Evolutionary conservation across 2,113 vertebrate species (phyloP).

Genomic region (Arizona elegans): DNA sequence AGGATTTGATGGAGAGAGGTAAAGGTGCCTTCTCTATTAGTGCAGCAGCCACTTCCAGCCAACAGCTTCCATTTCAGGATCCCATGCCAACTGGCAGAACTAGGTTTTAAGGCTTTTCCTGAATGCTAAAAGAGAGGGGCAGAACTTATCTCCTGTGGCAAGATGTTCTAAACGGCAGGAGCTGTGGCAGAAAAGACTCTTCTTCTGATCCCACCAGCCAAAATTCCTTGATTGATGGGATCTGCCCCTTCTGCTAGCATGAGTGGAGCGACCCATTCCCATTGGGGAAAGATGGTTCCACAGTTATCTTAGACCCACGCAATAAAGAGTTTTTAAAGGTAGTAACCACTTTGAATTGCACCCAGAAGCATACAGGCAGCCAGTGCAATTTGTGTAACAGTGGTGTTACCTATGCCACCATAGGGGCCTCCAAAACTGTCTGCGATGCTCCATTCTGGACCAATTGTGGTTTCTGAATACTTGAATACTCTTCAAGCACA

Average conservation of each 20-base stretch:
- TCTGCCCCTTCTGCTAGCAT: neutral
- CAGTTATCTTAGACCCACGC: neutral
- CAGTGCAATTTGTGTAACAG: neutral
- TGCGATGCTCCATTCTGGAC: neutral
- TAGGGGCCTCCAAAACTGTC: neutral
- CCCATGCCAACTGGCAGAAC: neutral
- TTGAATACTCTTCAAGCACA: neutral
- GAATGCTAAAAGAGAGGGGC: neutral
- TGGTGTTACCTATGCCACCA: neutral
- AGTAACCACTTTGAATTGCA: neutral
- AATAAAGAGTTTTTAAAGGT: neutral
- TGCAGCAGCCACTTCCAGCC: neutral
- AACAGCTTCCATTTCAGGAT: neutral
- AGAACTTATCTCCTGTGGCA: neutral
- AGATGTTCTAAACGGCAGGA: neutral
- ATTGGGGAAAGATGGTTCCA: neutral
- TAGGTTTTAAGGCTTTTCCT: neutral
- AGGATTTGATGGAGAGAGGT: neutral
- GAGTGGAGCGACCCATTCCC: neutral
- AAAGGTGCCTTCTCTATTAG: neutral
- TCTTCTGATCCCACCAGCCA: neutral
- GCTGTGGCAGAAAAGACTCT: neutral
- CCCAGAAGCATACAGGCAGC: neutral
- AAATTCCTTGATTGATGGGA: neutral
- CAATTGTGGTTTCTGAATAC: neutral